These are phyloP conservation scores for Silvanus unidentatus DNA, from an alignment of 2,888 invertebrate genomes.

Conservation along the genomic window DNA sequence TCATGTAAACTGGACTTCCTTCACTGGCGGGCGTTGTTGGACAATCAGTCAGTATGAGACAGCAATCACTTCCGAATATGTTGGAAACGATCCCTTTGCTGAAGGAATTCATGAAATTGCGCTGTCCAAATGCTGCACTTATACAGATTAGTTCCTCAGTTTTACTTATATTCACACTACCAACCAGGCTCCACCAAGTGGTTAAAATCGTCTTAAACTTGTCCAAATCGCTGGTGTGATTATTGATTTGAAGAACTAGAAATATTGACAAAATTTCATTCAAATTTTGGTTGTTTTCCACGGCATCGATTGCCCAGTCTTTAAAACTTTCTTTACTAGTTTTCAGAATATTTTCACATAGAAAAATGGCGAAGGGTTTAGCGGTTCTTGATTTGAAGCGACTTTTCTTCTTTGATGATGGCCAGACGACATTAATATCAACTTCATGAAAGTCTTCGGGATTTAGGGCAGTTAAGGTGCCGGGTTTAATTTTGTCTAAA, in stretches of 20 bases:
- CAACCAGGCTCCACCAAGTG: slow-evolving; percentile 17
- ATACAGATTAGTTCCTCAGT: slow-evolving; percentile 15
- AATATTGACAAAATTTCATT: slow-evolving; percentile 17
- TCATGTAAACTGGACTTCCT: slow-evolving; percentile 53
- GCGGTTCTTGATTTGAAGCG: slow-evolving; percentile 12
- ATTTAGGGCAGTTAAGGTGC: no score
- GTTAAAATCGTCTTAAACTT: slow-evolving; percentile 15
- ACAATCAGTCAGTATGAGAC: slow-evolving; percentile 55
- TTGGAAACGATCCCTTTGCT: slow-evolving; percentile 56
- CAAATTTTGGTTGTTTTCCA: slow-evolving; percentile 13
- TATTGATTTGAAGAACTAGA: slow-evolving; percentile 17
- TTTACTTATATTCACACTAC: slow-evolving; percentile 12
- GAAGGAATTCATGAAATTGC: slow-evolving; percentile 54
- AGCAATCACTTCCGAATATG: slow-evolving; percentile 49
- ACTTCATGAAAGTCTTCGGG: slow-evolving; percentile 8
- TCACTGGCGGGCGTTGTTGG: slow-evolving; percentile 56
- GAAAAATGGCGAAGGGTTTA: slow-evolving; percentile 13
- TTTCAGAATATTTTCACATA: slow-evolving; percentile 16
- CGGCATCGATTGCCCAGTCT: slow-evolving; percentile 20
- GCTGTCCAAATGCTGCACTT: slow-evolving; percentile 45
- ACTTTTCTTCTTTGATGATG: slow-evolving; percentile 4
- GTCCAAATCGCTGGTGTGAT: slow-evolving; percentile 1
- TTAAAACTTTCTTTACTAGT: slow-evolving; percentile 13
- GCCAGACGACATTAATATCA: slow-evolving; percentile 12
- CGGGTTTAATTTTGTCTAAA: no score